Conservation (phyloP, 1,140 invertebrate species). For the Hyles vespertilio region DNA sequence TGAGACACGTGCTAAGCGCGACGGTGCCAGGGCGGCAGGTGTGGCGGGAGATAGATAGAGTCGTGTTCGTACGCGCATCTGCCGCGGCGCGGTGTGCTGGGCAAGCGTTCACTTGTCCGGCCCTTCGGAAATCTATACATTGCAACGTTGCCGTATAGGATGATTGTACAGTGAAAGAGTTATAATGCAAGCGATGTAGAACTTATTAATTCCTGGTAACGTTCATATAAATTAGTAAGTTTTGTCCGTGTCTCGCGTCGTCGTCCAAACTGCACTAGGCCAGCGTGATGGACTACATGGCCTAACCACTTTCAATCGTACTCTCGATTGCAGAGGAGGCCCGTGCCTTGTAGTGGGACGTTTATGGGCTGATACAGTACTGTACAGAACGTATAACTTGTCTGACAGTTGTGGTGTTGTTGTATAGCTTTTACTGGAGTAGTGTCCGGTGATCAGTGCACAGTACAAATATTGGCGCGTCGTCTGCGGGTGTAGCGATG, state of each 20-base stretch:
- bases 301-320: no score
- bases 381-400: no score
- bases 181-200: not conserved
- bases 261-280: no score
- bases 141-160: slow-evolving; percentile 20
- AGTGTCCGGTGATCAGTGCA: slow-evolving; percentile 17
- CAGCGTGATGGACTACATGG: no score
- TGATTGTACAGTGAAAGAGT: not conserved
- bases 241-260: no score
- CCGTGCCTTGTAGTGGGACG: no score
- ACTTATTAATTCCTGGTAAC: no score
- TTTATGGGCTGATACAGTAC: no score
- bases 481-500: slow-evolving; percentile 27
- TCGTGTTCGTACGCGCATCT: slow-evolving; percentile 34
- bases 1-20: no score
- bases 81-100: slow-evolving; percentile 32
- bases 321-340: no score
- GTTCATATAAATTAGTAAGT: no score
- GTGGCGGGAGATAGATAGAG: slow-evolving; percentile 37
- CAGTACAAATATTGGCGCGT: slow-evolving; percentile 45
- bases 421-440: slow-evolving; percentile 15
- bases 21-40: slow-evolving; percentile 32
- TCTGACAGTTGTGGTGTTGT: not conserved
- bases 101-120: slow-evolving; percentile 30
- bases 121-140: slow-evolving; percentile 40